Evolutionary conservation across 2,113 vertebrate genomes (phyloP).

Genomic region (Neolamprologus sp.): DNA sequence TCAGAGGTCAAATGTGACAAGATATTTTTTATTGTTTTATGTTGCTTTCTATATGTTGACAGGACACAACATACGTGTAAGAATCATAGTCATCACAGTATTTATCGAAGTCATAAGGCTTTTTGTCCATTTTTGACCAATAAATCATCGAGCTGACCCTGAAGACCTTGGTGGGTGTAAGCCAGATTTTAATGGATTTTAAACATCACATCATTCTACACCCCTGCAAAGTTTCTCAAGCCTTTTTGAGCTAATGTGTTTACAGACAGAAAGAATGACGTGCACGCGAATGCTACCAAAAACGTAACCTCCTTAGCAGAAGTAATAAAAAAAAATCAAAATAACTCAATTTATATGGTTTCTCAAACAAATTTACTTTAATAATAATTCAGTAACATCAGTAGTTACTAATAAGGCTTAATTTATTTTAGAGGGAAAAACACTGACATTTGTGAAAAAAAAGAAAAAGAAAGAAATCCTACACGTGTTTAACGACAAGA

Average conservation of each 20-base stretch:
- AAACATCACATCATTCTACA: background rate
- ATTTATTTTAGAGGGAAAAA: background rate
- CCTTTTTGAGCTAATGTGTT: background rate
- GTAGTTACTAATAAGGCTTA: background rate
- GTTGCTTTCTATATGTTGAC: background rate
- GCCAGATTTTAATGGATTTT: background rate
- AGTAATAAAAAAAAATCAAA: background rate
- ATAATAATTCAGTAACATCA: background rate
- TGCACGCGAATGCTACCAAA: background rate
- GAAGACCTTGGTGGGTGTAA: background rate
- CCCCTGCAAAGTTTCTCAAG: background rate
- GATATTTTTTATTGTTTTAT: background rate
- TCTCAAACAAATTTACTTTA: background rate
- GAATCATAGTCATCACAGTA: background rate
- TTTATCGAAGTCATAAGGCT: background rate
- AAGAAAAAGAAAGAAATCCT: background rate
- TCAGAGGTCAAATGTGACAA: background rate
- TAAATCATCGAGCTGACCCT: background rate
- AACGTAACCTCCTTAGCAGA: background rate
- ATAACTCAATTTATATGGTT: background rate
- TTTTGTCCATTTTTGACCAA: background rate
- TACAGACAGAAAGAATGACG: background rate
- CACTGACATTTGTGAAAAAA: background rate
- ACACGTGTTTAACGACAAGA: background rate
- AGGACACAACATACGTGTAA: background rate